Percentiles rank a stretch among this genome's conserved stretches.
Conservation (phyloP, 2,113 vertebrate genomes). For the Corvus hawaiiensis region DNA sequence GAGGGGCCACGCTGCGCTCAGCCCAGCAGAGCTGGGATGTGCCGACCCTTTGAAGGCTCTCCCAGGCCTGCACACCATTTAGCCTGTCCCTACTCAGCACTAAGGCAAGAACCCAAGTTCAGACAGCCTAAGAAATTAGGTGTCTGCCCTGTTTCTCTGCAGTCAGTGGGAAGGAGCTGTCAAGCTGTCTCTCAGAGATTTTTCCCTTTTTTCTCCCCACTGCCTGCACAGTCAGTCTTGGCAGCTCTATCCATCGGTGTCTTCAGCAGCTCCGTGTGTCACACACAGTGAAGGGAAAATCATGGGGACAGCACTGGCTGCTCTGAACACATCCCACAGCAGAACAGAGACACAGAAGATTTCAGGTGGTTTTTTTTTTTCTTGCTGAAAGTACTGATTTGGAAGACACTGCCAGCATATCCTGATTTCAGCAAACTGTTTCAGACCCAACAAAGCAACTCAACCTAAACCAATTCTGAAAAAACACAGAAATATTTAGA, state of each 20-base stretch:
- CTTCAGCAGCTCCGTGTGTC: neutral
- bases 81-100: neutral
- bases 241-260: neutral
- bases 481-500: neutral
- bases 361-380: neutral
- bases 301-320: neutral
- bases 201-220: neutral
- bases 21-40: neutral
- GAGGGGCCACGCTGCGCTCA: fast-evolving
- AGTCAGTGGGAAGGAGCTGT: neutral
- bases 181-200: neutral
- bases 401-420: neutral
- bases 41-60: neutral
- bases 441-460: neutral
- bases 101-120: neutral
- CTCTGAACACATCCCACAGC: neutral
- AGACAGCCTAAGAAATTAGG: constrained; percentile 11
- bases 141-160: neutral
- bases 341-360: neutral
- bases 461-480: neutral
- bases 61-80: neutral
- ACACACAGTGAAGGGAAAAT: neutral
- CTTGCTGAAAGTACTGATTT: neutral
- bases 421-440: neutral
- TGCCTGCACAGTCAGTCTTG: neutral